phyloP scores from a whole-genome alignment of 2,797 vertebrate genomes.

The Poecilia velifera region DNA sequence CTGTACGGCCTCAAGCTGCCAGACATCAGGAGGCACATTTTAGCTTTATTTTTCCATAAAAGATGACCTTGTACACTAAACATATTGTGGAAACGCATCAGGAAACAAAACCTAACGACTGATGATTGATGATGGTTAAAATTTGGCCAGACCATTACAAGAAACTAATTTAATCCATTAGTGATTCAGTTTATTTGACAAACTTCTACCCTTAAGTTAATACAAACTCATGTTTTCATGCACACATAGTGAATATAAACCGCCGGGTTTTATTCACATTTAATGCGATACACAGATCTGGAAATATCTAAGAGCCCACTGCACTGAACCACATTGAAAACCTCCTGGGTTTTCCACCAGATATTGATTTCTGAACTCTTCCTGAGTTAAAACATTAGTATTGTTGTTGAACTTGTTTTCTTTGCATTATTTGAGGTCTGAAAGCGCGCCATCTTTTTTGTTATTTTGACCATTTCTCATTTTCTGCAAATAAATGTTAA shows the following conservation, averaged over 20 bases:
- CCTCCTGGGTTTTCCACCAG: too few relatives aligned
- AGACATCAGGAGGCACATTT: slow-evolving; percentile 59
- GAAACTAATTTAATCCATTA: neutral
- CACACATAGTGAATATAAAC: neutral
- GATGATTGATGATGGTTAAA: neutral
- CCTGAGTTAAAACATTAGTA: too few relatives aligned
- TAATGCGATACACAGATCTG: neutral
- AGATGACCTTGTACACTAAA: neutral
- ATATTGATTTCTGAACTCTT: too few relatives aligned
- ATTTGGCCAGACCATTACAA: neutral
- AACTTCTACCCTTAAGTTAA: too few relatives aligned
- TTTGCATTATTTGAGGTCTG: too few relatives aligned
- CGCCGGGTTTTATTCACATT: neutral
- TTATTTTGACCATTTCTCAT: too few relatives aligned
- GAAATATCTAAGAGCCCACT: too few relatives aligned
- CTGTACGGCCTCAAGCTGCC: slow-evolving; percentile 69
- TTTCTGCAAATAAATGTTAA: too few relatives aligned
- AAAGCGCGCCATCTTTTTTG: too few relatives aligned
- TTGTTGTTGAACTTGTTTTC: too few relatives aligned
- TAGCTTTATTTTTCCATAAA: neutral
- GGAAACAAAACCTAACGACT: neutral
- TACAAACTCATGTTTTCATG: neutral
- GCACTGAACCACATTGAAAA: too few relatives aligned
- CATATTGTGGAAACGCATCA: neutral
- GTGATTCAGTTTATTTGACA: neutral